Conservation (phyloP, 23 tunicate species). For the Ascidia mentula region DNA sequence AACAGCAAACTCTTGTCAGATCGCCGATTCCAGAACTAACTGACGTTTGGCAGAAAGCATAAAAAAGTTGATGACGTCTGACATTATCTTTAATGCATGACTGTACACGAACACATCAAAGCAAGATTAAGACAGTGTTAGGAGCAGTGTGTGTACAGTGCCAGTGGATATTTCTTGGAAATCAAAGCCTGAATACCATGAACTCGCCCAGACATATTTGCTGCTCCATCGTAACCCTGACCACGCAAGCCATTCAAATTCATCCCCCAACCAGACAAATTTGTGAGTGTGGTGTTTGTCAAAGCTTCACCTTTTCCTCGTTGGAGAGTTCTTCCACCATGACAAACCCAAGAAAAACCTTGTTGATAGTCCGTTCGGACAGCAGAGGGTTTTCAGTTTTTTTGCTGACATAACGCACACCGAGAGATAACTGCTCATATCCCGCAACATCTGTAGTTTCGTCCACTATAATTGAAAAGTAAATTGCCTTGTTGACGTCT, state of each 20-base stretch:
- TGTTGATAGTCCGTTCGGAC: not conserved
- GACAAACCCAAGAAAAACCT: constrained; percentile 37
- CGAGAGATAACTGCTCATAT: constrained; percentile 25
- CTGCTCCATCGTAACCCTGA: not conserved
- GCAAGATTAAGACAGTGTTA: not conserved
- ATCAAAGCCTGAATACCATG: not conserved
- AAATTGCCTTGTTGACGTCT: not conserved
- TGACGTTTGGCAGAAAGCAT: too few species aligned
- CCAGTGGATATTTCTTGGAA: not conserved
- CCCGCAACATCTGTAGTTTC: constrained; percentile 38
- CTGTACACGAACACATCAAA: too few species aligned
- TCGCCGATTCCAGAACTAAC: too few species aligned
- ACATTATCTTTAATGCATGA: too few species aligned
- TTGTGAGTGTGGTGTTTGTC: not conserved
- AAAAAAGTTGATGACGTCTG: too few species aligned
- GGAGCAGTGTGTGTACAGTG: not conserved
- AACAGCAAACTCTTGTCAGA: too few species aligned
- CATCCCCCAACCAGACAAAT: constrained; percentile 5
- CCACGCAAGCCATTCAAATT: not conserved
- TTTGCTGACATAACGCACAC: constrained; percentile 17
- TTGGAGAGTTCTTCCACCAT: not conserved
- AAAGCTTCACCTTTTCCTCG: constrained; percentile 29
- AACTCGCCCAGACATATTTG: not conserved
- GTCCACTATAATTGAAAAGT: constrained; percentile 34
- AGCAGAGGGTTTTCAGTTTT: not conserved